Evolutionary conservation across 2,797 vertebrate species (phyloP).

Genomic region (Graptemys geographica): DNA sequence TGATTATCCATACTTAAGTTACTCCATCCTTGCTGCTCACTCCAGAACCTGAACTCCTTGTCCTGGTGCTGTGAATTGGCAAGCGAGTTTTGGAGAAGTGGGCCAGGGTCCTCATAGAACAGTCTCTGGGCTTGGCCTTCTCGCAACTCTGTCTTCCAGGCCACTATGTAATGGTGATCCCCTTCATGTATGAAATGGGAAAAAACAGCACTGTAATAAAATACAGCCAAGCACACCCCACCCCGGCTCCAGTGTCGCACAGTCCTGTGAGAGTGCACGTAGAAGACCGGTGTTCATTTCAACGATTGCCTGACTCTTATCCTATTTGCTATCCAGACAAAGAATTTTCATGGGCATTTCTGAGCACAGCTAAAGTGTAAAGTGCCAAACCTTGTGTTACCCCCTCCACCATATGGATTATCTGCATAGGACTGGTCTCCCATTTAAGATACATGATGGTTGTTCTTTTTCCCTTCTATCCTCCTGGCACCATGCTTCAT

Average conservation of each 20-base stretch:
- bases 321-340: background rate
- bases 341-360: background rate
- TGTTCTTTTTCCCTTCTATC: background rate
- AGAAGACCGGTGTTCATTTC: background rate
- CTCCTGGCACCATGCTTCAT: background rate
- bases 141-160: background rate
- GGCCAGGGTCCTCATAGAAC: background rate
- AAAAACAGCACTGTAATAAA: background rate
- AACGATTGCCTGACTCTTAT: background rate
- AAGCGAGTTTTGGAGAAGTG: background rate
- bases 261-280: background rate
- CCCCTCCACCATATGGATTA: background rate
- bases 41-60: background rate
- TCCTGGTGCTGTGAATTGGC: background rate
- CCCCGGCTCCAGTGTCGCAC: background rate
- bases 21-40: background rate
- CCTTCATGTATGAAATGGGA: accelerated
- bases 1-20: background rate
- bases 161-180: background rate
- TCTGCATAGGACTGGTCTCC: background rate
- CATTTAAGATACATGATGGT: background rate
- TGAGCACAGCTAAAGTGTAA: background rate
- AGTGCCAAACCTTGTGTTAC: background rate
- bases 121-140: background rate
- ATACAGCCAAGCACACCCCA: background rate